A percentile compares a stretch with the other conserved stretches of the same genome.
Conservation (phyloP, 2,888 invertebrate genomes). For the Lapara coniferarum region DNA sequence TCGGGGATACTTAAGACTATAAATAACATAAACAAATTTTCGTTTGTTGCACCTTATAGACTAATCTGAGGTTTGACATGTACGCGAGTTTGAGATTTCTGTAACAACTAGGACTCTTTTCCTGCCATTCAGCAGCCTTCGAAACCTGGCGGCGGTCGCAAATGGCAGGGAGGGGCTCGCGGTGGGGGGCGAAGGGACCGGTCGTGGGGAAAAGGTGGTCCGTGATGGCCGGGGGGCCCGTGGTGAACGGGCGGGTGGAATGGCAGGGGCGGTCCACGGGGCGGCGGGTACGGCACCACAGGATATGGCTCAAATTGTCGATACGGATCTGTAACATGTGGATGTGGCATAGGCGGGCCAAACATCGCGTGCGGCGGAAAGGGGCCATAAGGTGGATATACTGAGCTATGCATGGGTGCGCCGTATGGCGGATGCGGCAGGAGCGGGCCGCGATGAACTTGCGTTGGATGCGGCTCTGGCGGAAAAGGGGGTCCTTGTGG, state of each 20-base stretch:
- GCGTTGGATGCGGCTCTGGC: constrained; percentile 27
- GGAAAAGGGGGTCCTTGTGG: constrained; percentile 29
- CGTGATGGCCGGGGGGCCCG: constrained; percentile 33
- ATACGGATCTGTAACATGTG: background rate
- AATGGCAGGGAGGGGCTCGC: constrained; percentile 24
- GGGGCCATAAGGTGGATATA: too few relatives aligned
- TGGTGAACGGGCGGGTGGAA: background rate
- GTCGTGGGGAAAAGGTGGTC: constrained; percentile 7
- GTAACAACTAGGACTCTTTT: background rate
- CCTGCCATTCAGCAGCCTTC: constrained; percentile 14
- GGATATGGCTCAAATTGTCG: background rate
- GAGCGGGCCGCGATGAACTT: background rate
- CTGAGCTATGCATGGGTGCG: background rate
- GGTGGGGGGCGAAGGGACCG: background rate
- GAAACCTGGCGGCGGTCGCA: constrained; percentile 44
- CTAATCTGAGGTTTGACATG: background rate
- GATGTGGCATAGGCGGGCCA: background rate
- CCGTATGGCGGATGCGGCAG: background rate
- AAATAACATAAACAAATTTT: too few relatives aligned
- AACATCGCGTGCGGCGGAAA: background rate
- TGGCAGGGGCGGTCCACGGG: background rate
- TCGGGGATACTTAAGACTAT: background rate
- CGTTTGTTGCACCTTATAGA: background rate
- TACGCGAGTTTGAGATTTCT: background rate
- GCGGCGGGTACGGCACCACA: background rate